phyloP scores from a whole-genome alignment of 2,888 invertebrate species.

The Leucoma salicis region DNA sequence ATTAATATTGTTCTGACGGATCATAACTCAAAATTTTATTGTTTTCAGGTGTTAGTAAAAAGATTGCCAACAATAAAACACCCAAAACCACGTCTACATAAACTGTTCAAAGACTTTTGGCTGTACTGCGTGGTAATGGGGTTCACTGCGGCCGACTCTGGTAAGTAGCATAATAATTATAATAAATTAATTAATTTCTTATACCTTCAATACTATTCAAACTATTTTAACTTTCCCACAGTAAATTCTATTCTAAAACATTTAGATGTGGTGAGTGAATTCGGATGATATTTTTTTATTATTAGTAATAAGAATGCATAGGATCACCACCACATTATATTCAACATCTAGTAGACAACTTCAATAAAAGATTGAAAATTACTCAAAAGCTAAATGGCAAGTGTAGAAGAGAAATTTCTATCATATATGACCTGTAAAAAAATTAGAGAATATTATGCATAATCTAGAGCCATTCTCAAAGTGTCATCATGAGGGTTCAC shows the following conservation, averaged over 20 bases:
- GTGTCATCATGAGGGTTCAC: too few relatives aligned
- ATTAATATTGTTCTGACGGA: too few relatives aligned
- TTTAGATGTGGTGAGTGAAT: constrained; percentile 8
- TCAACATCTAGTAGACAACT: too few relatives aligned
- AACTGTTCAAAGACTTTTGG: constrained; percentile 99
- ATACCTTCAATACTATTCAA: constrained; percentile 17
- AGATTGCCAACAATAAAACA: constrained; percentile 94
- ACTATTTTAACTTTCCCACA: constrained; percentile 29
- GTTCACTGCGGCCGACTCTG: constrained; percentile 92
- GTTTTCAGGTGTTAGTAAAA: constrained; percentile 84
- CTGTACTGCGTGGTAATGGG: constrained; percentile 99
- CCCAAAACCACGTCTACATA: constrained; percentile 95
- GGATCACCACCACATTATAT: too few relatives aligned
- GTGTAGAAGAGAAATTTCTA: too few relatives aligned
- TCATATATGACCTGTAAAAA: too few relatives aligned
- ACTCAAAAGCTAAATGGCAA: too few relatives aligned
- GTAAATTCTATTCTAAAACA: constrained; percentile 23
- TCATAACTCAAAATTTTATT: not conserved
- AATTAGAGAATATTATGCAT: too few relatives aligned
- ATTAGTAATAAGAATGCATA: too few relatives aligned
- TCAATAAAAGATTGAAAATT: too few relatives aligned
- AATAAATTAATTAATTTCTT: not conserved
- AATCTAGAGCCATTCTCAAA: too few relatives aligned
- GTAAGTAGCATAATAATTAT: constrained; percentile 51
- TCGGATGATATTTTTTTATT: constrained; percentile 3